Evolutionary conservation across 2,113 vertebrate genomes (phyloP).

Genomic region (Microcebus jonahi): DNA sequence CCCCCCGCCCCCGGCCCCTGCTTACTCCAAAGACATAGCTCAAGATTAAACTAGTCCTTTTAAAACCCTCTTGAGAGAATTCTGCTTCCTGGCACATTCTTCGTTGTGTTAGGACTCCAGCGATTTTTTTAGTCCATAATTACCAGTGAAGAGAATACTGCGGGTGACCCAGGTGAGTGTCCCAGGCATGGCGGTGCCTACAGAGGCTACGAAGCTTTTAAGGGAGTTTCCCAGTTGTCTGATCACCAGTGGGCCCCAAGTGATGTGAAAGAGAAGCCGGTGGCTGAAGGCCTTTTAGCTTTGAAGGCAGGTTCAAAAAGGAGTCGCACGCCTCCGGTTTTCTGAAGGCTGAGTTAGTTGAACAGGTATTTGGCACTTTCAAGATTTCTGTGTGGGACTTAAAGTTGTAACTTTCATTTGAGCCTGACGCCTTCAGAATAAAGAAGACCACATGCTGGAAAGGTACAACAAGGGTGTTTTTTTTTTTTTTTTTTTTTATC

Average conservation of each 20-base stretch:
- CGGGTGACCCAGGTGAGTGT: not conserved
- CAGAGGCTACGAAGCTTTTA: not conserved
- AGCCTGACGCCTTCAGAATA: conserved; percentile 35
- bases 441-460: conserved; percentile 43
- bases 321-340: not conserved
- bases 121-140: conserved; percentile 49
- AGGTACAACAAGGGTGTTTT: not conserved
- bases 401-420: conserved; percentile 65
- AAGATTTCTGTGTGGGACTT: conserved; percentile 66
- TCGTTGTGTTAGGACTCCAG: not conserved
- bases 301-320: conserved; percentile 67
- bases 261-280: conserved; percentile 27
- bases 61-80: not conserved
- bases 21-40: not conserved
- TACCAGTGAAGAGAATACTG: not conserved
- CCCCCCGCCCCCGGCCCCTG: accelerated
- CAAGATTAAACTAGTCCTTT: not conserved
- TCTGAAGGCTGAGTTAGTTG: conserved; percentile 61
- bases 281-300: conserved; percentile 60
- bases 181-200: not conserved
- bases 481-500: not conserved
- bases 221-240: not conserved
- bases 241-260: conserved; percentile 51
- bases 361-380: conserved; percentile 66
- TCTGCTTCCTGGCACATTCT: not conserved